Conservation (phyloP, 2,888 invertebrate genomes). For the Campoletis raptor region DNA sequence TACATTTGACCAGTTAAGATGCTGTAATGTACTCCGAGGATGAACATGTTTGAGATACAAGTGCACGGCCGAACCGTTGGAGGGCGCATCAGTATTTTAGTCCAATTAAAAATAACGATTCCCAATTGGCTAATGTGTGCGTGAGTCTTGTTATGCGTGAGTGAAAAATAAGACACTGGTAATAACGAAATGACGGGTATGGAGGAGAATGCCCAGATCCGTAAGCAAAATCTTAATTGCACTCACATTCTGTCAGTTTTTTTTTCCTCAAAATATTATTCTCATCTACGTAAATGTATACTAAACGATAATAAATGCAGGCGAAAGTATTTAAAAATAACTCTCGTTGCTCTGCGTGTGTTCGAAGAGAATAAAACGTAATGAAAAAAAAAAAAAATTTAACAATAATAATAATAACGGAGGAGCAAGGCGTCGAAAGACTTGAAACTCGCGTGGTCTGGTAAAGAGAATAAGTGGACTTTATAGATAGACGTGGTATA, state of each 20-base stretch:
- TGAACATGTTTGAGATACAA: conserved; percentile 35
- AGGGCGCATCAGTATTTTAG: conserved; percentile 72
- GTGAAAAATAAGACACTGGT: conserved; percentile 44
- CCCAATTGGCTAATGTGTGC: conserved; percentile 63
- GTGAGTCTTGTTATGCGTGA: conserved; percentile 31
- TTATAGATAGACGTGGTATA: conserved; percentile 40
- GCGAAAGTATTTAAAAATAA: conserved; percentile 26
- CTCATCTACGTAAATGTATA: neutral
- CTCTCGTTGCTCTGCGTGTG: conserved; percentile 26
- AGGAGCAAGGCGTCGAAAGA: conserved; percentile 47
- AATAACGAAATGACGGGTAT: conserved; percentile 26
- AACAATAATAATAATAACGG: neutral
- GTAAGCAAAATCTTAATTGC: conserved; percentile 57
- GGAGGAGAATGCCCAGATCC: conserved; percentile 33
- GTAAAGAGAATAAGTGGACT: conserved; percentile 39
- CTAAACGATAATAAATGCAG: conserved; percentile 23
- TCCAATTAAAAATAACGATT: conserved; percentile 81
- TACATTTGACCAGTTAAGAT: conserved; percentile 27
- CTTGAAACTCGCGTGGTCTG: conserved; percentile 21
- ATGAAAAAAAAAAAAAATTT: conserved; percentile 33
- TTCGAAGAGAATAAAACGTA: conserved; percentile 7
- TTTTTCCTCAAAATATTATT: conserved; percentile 3
- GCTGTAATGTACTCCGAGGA: conserved; percentile 47
- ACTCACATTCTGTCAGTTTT: conserved; percentile 40
- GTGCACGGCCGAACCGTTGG: conserved; percentile 52